Percentiles rank a stretch among this genome's conserved stretches.
phyloP scores from a whole-genome alignment of 1,140 invertebrate genomes.

The Bombus terrestris region DNA sequence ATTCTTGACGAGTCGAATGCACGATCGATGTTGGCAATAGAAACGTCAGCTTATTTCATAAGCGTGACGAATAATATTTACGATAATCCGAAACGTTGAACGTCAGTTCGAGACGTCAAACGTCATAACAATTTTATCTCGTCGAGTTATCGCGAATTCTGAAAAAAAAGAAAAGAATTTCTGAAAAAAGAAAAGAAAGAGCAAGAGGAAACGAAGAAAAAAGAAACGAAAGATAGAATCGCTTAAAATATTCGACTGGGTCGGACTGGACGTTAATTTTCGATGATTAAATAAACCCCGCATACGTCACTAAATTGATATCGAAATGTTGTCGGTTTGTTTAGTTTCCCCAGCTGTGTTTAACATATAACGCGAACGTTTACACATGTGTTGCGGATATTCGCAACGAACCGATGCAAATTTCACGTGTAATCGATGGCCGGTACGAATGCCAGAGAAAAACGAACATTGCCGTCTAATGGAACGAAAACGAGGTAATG shows the following conservation, averaged over 20 bases:
- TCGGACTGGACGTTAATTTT: not conserved
- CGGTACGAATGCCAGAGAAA: not conserved
- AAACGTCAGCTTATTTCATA: not conserved
- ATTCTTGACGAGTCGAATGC: not conserved
- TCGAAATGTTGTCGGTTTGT: conserved; percentile 21
- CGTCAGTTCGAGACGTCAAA: not conserved
- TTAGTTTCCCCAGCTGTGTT: conserved; percentile 32
- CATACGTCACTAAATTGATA: conserved; percentile 10
- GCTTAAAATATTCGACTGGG: not conserved
- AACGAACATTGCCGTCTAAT: not conserved
- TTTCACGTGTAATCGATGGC: not conserved
- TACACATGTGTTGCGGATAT: conserved; percentile 8
- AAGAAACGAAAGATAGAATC: not conserved
- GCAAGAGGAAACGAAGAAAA: too few species aligned
- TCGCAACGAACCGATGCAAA: not conserved
- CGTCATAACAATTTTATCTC: not conserved
- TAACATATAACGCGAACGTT: conserved; percentile 13
- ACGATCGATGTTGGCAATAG: not conserved
- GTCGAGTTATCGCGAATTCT: not conserved
- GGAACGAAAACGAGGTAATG: not conserved
- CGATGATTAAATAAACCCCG: conserved; percentile 17
- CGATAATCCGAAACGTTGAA: not conserved
- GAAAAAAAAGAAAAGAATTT: accelerated
- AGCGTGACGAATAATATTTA: not conserved
- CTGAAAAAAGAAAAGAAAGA: too few species aligned